Evolutionary conservation across 2,888 invertebrate genomes (phyloP), one percentile per base, ranked within the genome.

Genomic region (Encarsia formosa): DNA sequence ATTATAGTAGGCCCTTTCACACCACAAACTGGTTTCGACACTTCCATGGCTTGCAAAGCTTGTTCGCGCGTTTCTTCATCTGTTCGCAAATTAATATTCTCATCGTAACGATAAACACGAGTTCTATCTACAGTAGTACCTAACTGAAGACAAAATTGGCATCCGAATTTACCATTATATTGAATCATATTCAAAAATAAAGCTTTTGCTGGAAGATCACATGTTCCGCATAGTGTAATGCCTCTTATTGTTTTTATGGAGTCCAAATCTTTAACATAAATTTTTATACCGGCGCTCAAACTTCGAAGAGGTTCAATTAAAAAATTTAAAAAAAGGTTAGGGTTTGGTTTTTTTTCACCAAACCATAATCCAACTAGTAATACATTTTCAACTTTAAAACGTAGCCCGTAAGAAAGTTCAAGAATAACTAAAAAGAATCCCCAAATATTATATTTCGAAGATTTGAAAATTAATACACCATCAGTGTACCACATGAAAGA

Each of bases 161-260:
- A 59, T 8, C 56, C 52, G 34, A 37, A 55, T 22, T 39, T 44
- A 13, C 57, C 57, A 48, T 59, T 59, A 20, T 44, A 59, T 31
- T 48, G 48, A 16, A 40, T 39, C 34, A 48, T 48, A 5, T 37
- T 42, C 8, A 59, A 34, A 37, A 57, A 58, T 26, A 59, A 32
- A 26, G 57, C 44, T 38, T 58, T 58, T 1, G 59, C 58, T 5
- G 56, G 56, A 6, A 48, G 45, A 45, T 58, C 59, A 24, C 37
- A 22, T n/a, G 52, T 43, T 5, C 55, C 56, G 32, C 46, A 48
- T 9, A 53, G 34, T 35, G 51, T 34, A 20, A 58, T 49, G 11
- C 51, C 56, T 46, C 44, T 38, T 1, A 54, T 26, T 11, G 34
- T 40, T 2, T 26, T 41, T n/a, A 5, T 29, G 16, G 8, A 26